Percentiles rank a stretch among this genome's conserved stretches.
These are phyloP conservation scores for Nyleta sp. DNA, from an alignment of 2,888 invertebrate species.

Conservation along the genomic window DNA sequence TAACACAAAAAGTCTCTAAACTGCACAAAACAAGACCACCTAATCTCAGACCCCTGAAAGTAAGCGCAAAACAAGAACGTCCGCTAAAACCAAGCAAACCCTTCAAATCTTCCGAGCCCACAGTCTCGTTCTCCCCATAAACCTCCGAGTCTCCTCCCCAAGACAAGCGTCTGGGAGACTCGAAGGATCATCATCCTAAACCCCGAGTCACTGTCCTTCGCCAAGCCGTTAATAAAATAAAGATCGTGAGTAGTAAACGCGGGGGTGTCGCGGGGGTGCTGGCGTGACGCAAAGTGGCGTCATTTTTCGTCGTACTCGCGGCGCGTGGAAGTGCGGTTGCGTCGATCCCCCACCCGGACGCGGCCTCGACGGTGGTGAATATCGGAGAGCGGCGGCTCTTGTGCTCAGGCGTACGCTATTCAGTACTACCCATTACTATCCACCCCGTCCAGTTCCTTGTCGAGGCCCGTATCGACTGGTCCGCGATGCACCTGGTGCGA, in stretches of 20 bases:
- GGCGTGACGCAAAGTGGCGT: slow-evolving; percentile 58
- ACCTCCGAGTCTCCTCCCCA: no score
- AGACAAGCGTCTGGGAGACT: no score
- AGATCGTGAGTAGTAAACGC: slow-evolving; percentile 33
- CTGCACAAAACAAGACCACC: no score
- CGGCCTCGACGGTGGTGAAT: slow-evolving; percentile 40
- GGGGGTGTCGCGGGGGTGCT: slow-evolving; percentile 13
- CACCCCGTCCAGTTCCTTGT: slow-evolving; percentile 59
- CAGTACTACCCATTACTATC: slow-evolving; percentile 60
- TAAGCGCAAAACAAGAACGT: no score
- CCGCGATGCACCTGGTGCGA: slow-evolving; percentile 55
- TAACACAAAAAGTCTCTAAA: no score
- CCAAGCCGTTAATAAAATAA: slow-evolving; percentile 47
- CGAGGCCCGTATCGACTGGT: slow-evolving; percentile 62
- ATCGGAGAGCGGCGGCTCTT: slow-evolving; percentile 50
- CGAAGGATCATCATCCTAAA: slow-evolving; percentile 44
- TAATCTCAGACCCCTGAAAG: no score
- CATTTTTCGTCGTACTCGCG: slow-evolving; percentile 53
- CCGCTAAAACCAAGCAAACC: no score
- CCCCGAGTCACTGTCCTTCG: slow-evolving; percentile 44
- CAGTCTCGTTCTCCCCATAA: no score
- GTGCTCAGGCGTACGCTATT: slow-evolving; percentile 62
- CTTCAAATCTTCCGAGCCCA: no score
- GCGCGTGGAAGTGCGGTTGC: slow-evolving; percentile 48
- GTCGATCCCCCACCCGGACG: slow-evolving; percentile 35